A percentile compares a stretch with the other conserved stretches of the same genome.
Conservation (phyloP, 2,113 vertebrate genomes). For the Lonchura striata region DNA sequence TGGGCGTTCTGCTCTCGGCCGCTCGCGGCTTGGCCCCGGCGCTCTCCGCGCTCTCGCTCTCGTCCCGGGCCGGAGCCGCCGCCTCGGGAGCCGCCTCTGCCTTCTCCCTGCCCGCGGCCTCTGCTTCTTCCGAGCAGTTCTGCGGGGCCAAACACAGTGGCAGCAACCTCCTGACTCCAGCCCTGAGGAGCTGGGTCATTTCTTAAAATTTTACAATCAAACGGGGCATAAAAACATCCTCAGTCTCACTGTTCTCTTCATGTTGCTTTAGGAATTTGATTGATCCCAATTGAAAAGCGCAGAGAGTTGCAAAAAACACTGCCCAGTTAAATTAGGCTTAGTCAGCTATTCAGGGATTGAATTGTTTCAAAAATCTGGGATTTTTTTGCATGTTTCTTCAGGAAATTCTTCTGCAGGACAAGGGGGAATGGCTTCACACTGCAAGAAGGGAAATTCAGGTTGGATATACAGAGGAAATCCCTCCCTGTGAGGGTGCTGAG, state of each 20-base stretch:
- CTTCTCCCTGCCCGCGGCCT: slow-evolving; percentile 37
- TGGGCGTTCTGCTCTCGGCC: slow-evolving; percentile 65
- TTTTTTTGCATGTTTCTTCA: background rate
- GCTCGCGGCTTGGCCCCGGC: slow-evolving; percentile 13
- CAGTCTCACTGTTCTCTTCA: rapidly evolving
- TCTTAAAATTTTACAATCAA: background rate
- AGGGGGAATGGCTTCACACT: background rate
- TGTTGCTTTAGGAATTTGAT: background rate
- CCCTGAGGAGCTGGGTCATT: rapidly evolving
- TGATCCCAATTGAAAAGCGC: background rate
- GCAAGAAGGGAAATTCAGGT: background rate
- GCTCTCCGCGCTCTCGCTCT: background rate
- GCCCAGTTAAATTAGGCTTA: background rate
- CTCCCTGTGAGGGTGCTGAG: background rate
- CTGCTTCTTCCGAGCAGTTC: slow-evolving; percentile 66
- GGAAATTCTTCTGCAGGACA: background rate
- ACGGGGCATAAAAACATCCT: rapidly evolving
- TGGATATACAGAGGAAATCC: background rate
- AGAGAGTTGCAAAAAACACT: background rate
- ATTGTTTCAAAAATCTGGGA: background rate
- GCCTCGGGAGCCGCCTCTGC: background rate
- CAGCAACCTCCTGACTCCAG: background rate
- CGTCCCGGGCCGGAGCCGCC: slow-evolving; percentile 14
- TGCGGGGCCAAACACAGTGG: background rate
- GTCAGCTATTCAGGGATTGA: background rate